A percentile compares a stretch with the other conserved stretches of the same genome.
Evolutionary conservation across 2,888 invertebrate genomes (phyloP).

Genomic region (Melieria crassipennis): DNA sequence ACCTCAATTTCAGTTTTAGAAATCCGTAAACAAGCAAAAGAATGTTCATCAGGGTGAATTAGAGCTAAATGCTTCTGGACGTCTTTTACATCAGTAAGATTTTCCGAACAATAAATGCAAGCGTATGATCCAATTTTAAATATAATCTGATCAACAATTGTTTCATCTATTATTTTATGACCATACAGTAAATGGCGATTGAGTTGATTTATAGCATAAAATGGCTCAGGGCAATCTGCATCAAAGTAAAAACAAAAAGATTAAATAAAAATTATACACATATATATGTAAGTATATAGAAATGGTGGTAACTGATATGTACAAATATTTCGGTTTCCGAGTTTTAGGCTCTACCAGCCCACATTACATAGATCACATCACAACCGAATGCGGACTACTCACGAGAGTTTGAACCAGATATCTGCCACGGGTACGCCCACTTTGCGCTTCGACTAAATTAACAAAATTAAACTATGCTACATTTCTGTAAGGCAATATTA

Average conservation of each 20-base stretch:
- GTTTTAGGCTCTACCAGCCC: too few species aligned
- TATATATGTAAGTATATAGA: neutral
- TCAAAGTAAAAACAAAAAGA: slow-evolving; percentile 3
- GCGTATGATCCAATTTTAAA: slow-evolving; percentile 32
- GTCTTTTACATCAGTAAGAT: slow-evolving; percentile 7
- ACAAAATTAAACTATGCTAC: too few species aligned
- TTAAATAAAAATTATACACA: neutral
- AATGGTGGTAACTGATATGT: too few species aligned
- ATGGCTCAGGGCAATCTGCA: slow-evolving; percentile 37
- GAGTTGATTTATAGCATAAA: slow-evolving; percentile 14
- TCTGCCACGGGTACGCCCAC: too few species aligned
- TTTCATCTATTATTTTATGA: neutral
- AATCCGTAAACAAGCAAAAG: slow-evolving; percentile 38
- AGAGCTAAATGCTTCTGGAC: slow-evolving; percentile 41
- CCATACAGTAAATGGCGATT: slow-evolving; percentile 23
- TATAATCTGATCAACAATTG: neutral
- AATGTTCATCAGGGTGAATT: slow-evolving; percentile 41
- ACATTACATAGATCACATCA: too few species aligned
- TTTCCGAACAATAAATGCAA: slow-evolving; percentile 43
- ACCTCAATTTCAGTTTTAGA: slow-evolving; percentile 31
- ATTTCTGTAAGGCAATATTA: too few species aligned
- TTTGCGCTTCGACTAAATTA: too few species aligned
- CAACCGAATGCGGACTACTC: too few species aligned
- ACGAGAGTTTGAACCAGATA: too few species aligned
- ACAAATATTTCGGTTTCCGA: too few species aligned